A percentile compares a stretch with the other conserved stretches of the same genome.
Evolutionary conservation across 2,113 vertebrate genomes (phyloP).

Genomic region (Pycnonotus jocosus): DNA sequence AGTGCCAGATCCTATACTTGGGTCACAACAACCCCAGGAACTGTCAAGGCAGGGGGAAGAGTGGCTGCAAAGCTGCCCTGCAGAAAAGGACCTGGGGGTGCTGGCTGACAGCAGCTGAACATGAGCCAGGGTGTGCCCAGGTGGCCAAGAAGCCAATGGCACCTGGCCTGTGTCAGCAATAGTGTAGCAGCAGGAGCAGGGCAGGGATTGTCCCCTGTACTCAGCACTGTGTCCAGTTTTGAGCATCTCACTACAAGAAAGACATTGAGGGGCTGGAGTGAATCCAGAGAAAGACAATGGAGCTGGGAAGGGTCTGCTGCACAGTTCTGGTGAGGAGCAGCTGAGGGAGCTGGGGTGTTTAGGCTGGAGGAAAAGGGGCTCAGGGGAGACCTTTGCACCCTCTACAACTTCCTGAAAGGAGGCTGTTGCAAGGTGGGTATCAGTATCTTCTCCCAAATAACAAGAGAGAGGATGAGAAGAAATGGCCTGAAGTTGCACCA

Average conservation of each 20-base stretch:
- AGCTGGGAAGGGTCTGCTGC: not conserved
- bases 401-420: not conserved
- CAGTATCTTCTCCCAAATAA: not conserved
- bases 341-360: not conserved
- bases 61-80: not conserved
- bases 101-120: not conserved
- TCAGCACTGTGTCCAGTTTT: not conserved
- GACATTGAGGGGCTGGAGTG: fast-evolving
- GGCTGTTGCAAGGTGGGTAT: not conserved
- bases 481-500: not conserved
- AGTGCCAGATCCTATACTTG: no score
- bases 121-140: not conserved
- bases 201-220: fast-evolving
- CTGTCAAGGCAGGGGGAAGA: not conserved
- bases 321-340: not conserved
- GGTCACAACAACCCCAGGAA: not conserved
- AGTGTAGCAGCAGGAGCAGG: not conserved
- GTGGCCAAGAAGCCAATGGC: not conserved
- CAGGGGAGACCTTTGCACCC: not conserved
- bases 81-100: not conserved
- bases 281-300: not conserved
- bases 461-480: not conserved
- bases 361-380: not conserved
- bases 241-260: not conserved
- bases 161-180: not conserved